A percentile compares a stretch with the other conserved stretches of the same genome.
Conservation (phyloP, 2,113 vertebrate species). For the Brachyhypopomus gauderio region DNA sequence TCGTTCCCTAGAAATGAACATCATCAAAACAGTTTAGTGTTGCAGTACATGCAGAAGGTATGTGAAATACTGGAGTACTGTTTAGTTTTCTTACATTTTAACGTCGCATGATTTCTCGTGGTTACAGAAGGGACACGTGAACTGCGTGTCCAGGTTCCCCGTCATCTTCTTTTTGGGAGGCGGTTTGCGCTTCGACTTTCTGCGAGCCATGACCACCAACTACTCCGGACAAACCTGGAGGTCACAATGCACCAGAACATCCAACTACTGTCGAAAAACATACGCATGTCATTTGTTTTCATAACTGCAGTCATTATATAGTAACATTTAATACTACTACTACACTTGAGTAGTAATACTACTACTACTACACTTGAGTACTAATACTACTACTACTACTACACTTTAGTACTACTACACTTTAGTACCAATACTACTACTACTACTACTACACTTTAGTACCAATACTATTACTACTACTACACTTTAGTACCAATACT, state of each 20-base stretch:
- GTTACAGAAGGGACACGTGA: slow-evolving; percentile 92
- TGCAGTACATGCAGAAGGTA: background rate
- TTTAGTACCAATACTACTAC: too few species aligned
- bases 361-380: too few species aligned
- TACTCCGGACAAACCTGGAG: background rate
- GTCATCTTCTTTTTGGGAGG: slow-evolving; percentile 93
- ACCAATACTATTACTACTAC: too few species aligned
- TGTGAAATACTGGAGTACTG: background rate
- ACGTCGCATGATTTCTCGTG: slow-evolving; percentile 93
- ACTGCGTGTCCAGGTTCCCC: slow-evolving; percentile 87
- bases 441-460: too few species aligned
- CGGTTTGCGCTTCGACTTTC: slow-evolving; percentile 91
- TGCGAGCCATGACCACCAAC: slow-evolving; percentile 78
- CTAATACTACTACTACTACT: too few species aligned
- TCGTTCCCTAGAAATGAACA: slow-evolving; percentile 80
- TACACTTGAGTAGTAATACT: too few species aligned
- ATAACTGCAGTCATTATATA: background rate
- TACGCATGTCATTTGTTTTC: too few species aligned
- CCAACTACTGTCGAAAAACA: too few species aligned
- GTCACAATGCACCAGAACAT: too few species aligned
- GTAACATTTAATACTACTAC: too few species aligned
- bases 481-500: too few species aligned
- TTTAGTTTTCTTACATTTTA: slow-evolving; percentile 80
- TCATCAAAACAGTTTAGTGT: background rate
- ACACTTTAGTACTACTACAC: too few species aligned